Base-by-base conservation (phyloP, 2,888 invertebrate species). In the Bursaphelenchus okinawaensis region DNA sequence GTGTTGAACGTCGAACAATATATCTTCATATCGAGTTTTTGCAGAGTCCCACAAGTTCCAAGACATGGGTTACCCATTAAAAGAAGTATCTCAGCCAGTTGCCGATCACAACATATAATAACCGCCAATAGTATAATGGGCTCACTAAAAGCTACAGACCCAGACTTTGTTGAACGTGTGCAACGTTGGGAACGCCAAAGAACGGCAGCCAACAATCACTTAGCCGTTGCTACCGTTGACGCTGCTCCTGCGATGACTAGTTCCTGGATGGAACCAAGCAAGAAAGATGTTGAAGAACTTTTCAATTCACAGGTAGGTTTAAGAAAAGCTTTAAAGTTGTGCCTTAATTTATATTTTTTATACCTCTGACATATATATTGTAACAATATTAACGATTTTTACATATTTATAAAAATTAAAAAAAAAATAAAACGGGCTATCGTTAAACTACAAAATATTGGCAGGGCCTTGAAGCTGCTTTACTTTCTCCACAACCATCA, bases 141-240 rank as follows among this genome's bases (percentile, higher is more conserved):
- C n/a, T n/a, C n/a, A 7, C 8, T 59, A 26, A 59, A 23, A 20
- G 50, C 52, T 29, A 20, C 52, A 3, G 60, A 59, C 50, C n/a
- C 31, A 16, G 60, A 59, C 4, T 59, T 59, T 7, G 60, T 16
- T 9, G 60, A 59, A 24, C 60, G 60, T 12, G 51, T 59, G 8
- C 50, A 29, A 29, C 50, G 60, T 4, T 59, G 60, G 60, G 60
- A 59, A 20, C 31, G 60, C 9, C 16, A 19, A 19, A 12, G 27
- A 27, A 54, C 54, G 54, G 54, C 19, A 12, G 40, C 16, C 12
- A 40, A 40, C 40, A 40, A 40, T n/a, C n/a, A n/a, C n/a, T n/a
- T 40, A 6, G 40, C 16, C 12, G n/a, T 40, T 3, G 40, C 40
- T 12, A 40, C 40, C 12, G n/a, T 40, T 40, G n/a, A 12, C 16